Evolutionary conservation across 2,888 invertebrate genomes (phyloP), one percentile per base, ranked within the genome.

Genomic region (Temnothorax rugatulus): DNA sequence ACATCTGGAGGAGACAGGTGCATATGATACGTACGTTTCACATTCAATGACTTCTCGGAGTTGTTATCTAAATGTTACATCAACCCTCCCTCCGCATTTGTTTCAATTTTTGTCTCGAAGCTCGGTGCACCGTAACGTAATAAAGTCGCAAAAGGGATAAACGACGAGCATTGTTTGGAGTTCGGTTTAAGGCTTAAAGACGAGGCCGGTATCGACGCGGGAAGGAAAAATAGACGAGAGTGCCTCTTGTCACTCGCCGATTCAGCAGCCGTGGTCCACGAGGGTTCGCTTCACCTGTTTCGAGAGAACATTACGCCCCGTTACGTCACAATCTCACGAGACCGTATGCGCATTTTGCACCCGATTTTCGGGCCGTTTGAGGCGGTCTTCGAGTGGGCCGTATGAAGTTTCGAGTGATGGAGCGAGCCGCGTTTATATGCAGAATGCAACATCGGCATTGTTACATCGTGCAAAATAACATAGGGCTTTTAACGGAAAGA

Each of bases 231-330:
- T 57, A 73, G 74, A 74, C 52, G 64, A 59, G 82, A 90, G 90
- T 85, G 83, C 90, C 79, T 86, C 88, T 89, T 83, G 82, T 87
- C 84, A 82, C 83, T 82, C 77, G 89, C 88, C 83, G 88, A 89
- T 90, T 89, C 89, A 89, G 89, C 90, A 88, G 73, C 15, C 87
- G 89, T 25, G 66, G 7, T 59, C 15, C 44, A 76, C 69, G 34
- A 86, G 76, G 69, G 82, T 76, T 81, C 52, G 38, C 54, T 66
- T 84, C 79, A 69, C 29, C 29, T 74, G 38, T 90, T 86, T 91
- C 90, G 86, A 88, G 88, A 87, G 87, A 90, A 89, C 86, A 84
- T 89, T 85, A 81, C 87, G 84, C 83, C 75, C 76, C 59, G 88
- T 90, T 89, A 90, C 87, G 87, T 88, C 89, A 85, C 83, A 83